Percentiles rank a stretch among this genome's conserved stretches.
Conservation (phyloP, 2,113 vertebrate species). For the Nansenia antarctica region DNA sequence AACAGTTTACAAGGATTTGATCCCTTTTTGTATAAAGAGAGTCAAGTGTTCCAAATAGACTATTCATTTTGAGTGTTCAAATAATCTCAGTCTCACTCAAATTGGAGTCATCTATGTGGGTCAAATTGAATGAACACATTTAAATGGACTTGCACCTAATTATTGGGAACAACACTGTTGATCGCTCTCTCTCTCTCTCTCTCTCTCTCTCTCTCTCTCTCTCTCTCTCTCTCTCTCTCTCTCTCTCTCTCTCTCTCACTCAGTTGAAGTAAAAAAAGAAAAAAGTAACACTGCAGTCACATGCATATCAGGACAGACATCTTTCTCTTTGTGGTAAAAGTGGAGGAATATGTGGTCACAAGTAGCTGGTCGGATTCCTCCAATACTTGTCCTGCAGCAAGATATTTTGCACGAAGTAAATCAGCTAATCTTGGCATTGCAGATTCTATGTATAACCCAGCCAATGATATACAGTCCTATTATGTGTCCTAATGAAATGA, state of each 20-base stretch:
- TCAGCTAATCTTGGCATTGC: neutral
- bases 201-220: too few relatives aligned
- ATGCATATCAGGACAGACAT: too few relatives aligned
- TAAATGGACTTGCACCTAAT: neutral
- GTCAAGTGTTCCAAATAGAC: neutral
- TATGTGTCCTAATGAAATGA: constrained; percentile 1
- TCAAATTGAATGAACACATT: neutral
- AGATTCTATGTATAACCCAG: neutral
- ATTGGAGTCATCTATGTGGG: neutral
- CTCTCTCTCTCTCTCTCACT: too few relatives aligned
- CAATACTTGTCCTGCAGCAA: neutral
- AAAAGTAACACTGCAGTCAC: neutral
- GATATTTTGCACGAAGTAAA: too few relatives aligned
- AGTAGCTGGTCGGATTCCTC: neutral
- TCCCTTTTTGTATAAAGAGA: neutral
- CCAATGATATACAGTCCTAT: neutral
- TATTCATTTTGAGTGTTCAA: neutral
- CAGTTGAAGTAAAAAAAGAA: neutral
- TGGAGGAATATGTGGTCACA: too few relatives aligned
- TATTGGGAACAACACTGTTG: neutral
- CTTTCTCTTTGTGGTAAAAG: too few relatives aligned
- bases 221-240: too few relatives aligned
- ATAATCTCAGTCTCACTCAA: neutral
- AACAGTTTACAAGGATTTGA: neutral
- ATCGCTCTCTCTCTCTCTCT: too few relatives aligned